These are phyloP conservation scores for Rhynchonycteris naso DNA, from an alignment of 2,797 vertebrate species.

Conservation along the genomic window DNA sequence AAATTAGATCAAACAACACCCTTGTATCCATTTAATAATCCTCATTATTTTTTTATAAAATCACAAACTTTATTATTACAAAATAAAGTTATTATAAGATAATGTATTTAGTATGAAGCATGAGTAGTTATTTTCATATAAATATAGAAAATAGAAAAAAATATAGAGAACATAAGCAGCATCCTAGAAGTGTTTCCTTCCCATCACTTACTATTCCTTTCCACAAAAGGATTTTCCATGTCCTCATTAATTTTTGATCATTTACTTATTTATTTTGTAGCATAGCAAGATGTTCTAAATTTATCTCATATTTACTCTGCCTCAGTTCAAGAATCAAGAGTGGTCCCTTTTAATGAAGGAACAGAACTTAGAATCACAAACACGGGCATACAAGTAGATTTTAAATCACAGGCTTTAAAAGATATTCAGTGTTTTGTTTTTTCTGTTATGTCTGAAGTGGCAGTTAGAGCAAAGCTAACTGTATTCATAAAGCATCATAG, in stretches of 20 bases:
- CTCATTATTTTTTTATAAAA: no score
- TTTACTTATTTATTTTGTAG: conserved; percentile 32
- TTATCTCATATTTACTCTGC: conserved; percentile 26
- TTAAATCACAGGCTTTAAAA: conserved; percentile 17
- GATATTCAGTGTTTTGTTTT: background rate
- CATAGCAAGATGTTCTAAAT: background rate
- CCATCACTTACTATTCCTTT: no score
- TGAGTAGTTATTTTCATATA: no score
- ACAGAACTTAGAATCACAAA: conserved; percentile 22
- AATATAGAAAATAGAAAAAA: no score
- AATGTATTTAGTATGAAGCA: no score
- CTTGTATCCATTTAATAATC: background rate
- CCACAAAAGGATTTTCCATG: no score
- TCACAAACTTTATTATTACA: no score
- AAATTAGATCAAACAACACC: background rate
- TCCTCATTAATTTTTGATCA: background rate
- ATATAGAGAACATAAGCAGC: no score
- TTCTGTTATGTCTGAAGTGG: background rate
- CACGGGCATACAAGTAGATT: background rate
- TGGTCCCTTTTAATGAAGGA: background rate
- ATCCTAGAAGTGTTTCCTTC: no score
- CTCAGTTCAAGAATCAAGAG: background rate
- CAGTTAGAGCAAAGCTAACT: conserved; percentile 32
- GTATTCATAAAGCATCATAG: background rate
- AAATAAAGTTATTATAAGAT: no score